Base-by-base conservation (phyloP, 2,113 vertebrate species). In the Heliornis fulica region DNA sequence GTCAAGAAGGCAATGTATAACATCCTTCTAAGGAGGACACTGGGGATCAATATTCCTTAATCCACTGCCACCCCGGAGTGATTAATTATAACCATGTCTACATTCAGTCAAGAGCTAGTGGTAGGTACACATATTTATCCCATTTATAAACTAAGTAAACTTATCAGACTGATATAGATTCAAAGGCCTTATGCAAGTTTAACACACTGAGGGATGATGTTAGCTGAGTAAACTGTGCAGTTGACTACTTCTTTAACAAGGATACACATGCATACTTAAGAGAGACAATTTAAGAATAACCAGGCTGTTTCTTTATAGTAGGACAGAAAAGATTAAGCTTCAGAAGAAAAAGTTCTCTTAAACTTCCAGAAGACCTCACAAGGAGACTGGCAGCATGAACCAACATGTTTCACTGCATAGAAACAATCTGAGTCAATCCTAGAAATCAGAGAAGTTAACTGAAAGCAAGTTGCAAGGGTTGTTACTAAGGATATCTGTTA, bases 41-140 rank as follows among this genome's bases (percentile, higher is more conserved):
- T 43, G 72, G 31, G 48, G 66, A 96, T 95, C 86, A 89, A 69
- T 77, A 83, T 76, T 89, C 41, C 76, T 90, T 95, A 96, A 96
- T 89, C 96, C 68, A 90, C 79, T 88, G 77, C 23, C 40, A 65
- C 63, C 36, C 59, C 15, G 68, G 66, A 83, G 71, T 74, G 76
- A 68, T 88, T 94, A 92, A 90, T 88, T 88, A 93, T 80, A 83
- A 88, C 43, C 29, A 56, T 48, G 64, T n/a, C 59, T 86, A 25
- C 40, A 10, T 65, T 86, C 91, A 80, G 76, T 69, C 59, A 57
- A 86, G 76, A 96, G n/a, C 45, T 83, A 77, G 40, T 76, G 31
- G 76, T 86, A 92, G 86, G 68, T 89, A 95, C 66, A 86, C 46
- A 72, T 83, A 92, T 94, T 83, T 77, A 83, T 83, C 43, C 68